These are phyloP conservation scores for Geodia barretti DNA, from an alignment of 37 sponge, comb jelly and placozoan species.

Conservation along the genomic window DNA sequence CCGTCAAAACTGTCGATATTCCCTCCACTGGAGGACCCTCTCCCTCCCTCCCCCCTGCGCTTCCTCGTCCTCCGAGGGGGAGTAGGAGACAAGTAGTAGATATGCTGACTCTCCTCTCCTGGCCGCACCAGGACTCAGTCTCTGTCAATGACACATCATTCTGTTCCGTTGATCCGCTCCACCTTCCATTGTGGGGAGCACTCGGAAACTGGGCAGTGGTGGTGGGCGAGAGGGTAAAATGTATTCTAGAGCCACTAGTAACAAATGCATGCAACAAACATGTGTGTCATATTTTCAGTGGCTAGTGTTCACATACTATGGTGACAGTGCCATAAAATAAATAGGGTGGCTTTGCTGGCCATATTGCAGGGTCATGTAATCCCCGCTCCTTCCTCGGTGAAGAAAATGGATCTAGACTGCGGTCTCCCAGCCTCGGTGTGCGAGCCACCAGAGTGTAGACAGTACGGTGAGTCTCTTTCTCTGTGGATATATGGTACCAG, in stretches of 20 bases:
- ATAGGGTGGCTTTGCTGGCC: background rate
- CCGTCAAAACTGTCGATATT: background rate
- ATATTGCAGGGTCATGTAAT: background rate
- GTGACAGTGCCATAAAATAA: background rate
- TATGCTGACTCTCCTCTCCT: conserved; percentile 17
- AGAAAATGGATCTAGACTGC: background rate
- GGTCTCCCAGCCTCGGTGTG: conserved; percentile 3
- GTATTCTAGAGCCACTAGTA: no score
- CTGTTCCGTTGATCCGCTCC: background rate
- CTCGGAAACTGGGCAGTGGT: background rate
- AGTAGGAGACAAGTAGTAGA: conserved; percentile 2
- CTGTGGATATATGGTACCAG: background rate
- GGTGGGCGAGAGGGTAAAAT: no score
- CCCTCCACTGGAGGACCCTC: background rate
- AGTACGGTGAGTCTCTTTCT: background rate
- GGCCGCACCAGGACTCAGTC: conserved; percentile 26
- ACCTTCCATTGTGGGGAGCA: conserved; percentile 11
- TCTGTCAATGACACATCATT: conserved; percentile 22
- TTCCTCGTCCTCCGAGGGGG: background rate
- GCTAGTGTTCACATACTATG: background rate
- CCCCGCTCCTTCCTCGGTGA: conserved; percentile 32
- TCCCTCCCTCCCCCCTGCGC: background rate
- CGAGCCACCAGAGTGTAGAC: background rate
- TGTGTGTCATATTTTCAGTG: no score
- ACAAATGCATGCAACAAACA: no score